Conservation (phyloP, 2,888 invertebrate species). For the Sesia bembeciformis region DNA sequence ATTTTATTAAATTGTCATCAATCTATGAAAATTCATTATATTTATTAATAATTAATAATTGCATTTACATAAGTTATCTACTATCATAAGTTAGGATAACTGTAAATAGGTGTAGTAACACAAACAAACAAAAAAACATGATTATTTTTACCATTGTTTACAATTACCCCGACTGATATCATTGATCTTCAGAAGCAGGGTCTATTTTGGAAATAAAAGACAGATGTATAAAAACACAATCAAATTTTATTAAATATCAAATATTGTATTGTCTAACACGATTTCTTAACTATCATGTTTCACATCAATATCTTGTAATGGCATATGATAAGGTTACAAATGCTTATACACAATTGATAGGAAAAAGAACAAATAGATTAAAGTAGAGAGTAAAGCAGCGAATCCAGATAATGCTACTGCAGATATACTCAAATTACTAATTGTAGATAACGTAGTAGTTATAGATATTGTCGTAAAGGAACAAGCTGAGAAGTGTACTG, state of each 20-base stretch:
- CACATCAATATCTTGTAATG: slow-evolving; percentile 66
- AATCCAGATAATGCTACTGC: slow-evolving; percentile 6
- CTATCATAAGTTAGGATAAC: too few relatives aligned
- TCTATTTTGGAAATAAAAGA: not conserved
- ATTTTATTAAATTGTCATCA: too few relatives aligned
- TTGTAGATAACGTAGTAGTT: not conserved
- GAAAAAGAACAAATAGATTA: slow-evolving; percentile 8
- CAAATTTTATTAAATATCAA: slow-evolving; percentile 74
- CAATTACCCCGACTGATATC: too few relatives aligned
- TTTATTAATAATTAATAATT: too few relatives aligned
- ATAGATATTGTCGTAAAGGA: slow-evolving; percentile 48
- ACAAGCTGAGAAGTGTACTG: slow-evolving; percentile 40
- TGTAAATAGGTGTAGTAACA: too few relatives aligned
- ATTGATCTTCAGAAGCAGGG: not conserved
- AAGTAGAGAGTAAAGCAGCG: slow-evolving; percentile 1
- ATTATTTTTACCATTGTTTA: too few relatives aligned
- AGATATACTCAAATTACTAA: slow-evolving; percentile 6
- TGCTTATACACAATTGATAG: slow-evolving; percentile 19
- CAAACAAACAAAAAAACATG: too few relatives aligned
- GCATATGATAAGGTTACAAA: slow-evolving; percentile 58
- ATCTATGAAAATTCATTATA: too few relatives aligned
- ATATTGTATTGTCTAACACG: slow-evolving; percentile 76
- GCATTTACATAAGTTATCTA: too few relatives aligned
- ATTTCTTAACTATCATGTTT: slow-evolving; percentile 72
- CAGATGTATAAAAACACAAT: slow-evolving; percentile 63